A percentile compares a stretch with the other conserved stretches of the same genome.
Conservation (phyloP, 2,888 invertebrate genomes). For the Agrenia bidenticulata region DNA sequence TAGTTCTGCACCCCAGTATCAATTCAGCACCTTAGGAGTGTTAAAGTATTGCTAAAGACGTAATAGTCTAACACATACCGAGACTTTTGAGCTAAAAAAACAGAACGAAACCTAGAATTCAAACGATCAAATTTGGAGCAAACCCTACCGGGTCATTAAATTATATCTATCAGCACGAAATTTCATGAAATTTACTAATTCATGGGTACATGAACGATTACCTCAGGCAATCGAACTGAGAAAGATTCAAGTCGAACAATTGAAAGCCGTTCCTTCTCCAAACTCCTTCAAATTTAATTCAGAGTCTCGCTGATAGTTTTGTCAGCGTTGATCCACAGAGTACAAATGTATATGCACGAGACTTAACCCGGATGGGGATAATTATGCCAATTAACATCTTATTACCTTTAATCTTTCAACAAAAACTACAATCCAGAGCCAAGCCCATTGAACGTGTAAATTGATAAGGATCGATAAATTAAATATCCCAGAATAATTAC, state of each 20-base stretch:
- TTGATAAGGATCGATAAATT: constrained; percentile 7
- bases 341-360: not conserved
- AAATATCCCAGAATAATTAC: not conserved
- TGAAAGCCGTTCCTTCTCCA: not conserved
- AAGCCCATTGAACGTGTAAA: constrained; percentile 1
- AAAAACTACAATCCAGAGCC: no score
- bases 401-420: not conserved
- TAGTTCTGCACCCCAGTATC: not conserved
- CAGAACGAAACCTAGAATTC: no score
- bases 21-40: constrained; percentile 14
- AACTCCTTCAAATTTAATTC: not conserved
- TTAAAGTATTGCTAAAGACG: not conserved
- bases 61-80: no score
- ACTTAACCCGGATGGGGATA: not conserved
- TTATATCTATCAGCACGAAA: not conserved
- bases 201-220: not conserved
- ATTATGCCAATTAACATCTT: constrained; percentile 8
- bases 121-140: constrained; percentile 3
- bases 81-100: no score
- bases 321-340: not conserved
- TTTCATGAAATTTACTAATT: not conserved
- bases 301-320: no score
- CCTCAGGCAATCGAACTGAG: not conserved
- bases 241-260: not conserved
- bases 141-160: not conserved